Evolutionary conservation across 2,797 vertebrate genomes (phyloP).

Genomic region (Gymnothorax javanicus): DNA sequence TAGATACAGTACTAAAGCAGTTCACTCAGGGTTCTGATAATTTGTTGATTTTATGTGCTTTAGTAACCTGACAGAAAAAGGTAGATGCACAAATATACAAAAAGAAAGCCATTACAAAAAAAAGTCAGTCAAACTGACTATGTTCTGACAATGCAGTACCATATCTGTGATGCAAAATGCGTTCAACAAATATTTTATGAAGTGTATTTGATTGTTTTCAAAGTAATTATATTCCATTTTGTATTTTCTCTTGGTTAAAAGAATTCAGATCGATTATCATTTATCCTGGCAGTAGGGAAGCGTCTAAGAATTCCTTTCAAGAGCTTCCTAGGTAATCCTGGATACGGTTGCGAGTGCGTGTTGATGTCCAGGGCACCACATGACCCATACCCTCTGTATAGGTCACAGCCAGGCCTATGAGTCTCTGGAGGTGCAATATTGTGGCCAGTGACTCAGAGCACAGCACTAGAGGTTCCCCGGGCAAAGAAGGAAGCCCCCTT

Average conservation of each 20-base stretch:
- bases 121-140: background rate
- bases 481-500: slow-evolving; percentile 88
- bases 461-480: slow-evolving; percentile 83
- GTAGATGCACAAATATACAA: background rate
- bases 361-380: too few species aligned
- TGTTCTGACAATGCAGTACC: background rate
- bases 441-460: slow-evolving; percentile 72
- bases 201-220: background rate
- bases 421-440: background rate
- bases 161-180: background rate
- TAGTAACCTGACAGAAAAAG: background rate
- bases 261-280: background rate
- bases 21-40: too few species aligned
- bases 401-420: background rate
- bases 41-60: too few species aligned
- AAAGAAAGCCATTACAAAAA: background rate
- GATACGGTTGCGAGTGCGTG: background rate
- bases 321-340: background rate
- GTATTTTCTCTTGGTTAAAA: background rate
- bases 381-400: background rate
- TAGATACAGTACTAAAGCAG: too few species aligned
- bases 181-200: background rate
- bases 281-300: background rate
- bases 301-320: background rate
- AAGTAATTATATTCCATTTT: background rate